Conservation (phyloP, 1,140 invertebrate species). For the Cydia strobilella region DNA sequence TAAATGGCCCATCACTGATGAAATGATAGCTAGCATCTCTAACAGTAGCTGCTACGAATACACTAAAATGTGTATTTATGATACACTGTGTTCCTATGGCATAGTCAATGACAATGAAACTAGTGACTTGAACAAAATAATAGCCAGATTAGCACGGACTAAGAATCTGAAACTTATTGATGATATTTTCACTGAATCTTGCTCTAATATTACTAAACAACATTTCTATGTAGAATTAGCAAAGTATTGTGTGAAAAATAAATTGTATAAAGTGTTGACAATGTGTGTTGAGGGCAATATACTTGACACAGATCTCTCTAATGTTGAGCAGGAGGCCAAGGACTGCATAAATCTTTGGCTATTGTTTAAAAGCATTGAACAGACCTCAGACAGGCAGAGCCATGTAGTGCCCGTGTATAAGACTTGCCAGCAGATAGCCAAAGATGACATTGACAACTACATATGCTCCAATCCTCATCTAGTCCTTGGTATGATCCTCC, state of each 20-base stretch:
- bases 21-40: slow-evolving; percentile 81
- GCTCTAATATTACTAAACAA: slow-evolving; percentile 78
- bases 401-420: slow-evolving; percentile 76
- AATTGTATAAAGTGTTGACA: slow-evolving; percentile 77
- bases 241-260: slow-evolving; percentile 80
- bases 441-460: slow-evolving; percentile 68
- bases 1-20: slow-evolving; percentile 79
- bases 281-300: slow-evolving; percentile 73
- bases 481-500: slow-evolving; percentile 72
- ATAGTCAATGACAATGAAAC: slow-evolving; percentile 78
- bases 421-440: slow-evolving; percentile 75
- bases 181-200: slow-evolving; percentile 78
- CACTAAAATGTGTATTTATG: slow-evolving; percentile 80
- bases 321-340: slow-evolving; percentile 64
- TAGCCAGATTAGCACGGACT: slow-evolving; percentile 78
- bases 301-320: slow-evolving; percentile 63
- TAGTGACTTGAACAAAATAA: slow-evolving; percentile 76
- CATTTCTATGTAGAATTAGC: slow-evolving; percentile 80
- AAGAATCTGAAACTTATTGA: slow-evolving; percentile 79
- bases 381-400: slow-evolving; percentile 70
- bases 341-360: slow-evolving; percentile 78
- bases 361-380: slow-evolving; percentile 75
- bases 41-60: slow-evolving; percentile 75
- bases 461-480: slow-evolving; percentile 73
- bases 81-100: slow-evolving; percentile 80